These are phyloP conservation scores for Halcyon senegalensis DNA, from an alignment of 2,113 vertebrate genomes.

Conservation along the genomic window DNA sequence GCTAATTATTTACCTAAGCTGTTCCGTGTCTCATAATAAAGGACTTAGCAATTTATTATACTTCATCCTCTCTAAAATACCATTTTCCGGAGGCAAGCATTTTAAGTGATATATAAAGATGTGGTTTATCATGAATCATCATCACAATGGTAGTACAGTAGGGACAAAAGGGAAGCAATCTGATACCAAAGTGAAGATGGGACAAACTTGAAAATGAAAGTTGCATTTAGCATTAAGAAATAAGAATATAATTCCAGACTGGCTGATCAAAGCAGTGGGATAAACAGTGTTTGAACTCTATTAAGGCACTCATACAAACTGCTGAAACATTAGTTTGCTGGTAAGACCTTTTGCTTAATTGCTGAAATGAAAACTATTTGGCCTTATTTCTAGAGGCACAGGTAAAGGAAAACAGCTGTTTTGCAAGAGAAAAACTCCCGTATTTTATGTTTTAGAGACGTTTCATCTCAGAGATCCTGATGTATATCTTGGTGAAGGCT, in stretches of 20 bases:
- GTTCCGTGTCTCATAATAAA: background rate
- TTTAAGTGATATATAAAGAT: background rate
- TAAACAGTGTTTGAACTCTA: background rate
- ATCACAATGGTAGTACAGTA: background rate
- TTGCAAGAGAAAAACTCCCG: background rate
- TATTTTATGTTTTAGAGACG: background rate
- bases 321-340: background rate
- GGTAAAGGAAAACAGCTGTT: background rate
- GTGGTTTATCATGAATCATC: background rate
- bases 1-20: background rate
- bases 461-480: background rate
- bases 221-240: background rate
- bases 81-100: background rate
- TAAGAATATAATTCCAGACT: background rate
- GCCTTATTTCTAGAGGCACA: background rate
- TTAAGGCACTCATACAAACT: background rate
- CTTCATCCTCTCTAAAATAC: background rate
- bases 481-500: background rate
- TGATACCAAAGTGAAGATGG: background rate
- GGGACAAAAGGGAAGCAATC: background rate
- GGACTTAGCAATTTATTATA: background rate
- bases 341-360: background rate
- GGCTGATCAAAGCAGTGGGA: constrained; percentile 6
- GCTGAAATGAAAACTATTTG: background rate
- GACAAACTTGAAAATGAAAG: background rate